Evolutionary conservation across 2,113 vertebrate genomes (phyloP).

Genomic region (Pluvialis apricaria): DNA sequence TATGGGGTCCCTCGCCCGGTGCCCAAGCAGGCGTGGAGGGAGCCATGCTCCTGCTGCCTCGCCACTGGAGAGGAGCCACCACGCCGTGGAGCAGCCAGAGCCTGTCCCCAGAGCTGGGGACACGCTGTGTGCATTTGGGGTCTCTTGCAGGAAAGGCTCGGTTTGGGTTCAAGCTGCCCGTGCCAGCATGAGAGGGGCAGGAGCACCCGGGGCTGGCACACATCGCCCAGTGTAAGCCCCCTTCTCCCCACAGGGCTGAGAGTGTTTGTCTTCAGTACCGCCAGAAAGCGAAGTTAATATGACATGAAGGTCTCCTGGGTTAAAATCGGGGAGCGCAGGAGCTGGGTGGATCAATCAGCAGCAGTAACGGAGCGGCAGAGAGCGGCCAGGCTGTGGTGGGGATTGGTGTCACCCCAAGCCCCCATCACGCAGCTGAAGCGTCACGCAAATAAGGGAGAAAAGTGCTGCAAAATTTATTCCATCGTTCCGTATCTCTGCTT

Average conservation of each 20-base stretch:
- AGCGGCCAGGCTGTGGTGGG: not conserved
- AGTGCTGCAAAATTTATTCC: not conserved
- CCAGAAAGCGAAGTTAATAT: not conserved
- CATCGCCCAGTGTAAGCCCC: not conserved
- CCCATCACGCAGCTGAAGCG: not conserved
- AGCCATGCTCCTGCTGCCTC: not conserved
- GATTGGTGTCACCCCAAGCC: not conserved
- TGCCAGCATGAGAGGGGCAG: not conserved
- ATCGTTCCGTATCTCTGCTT: slow-evolving; percentile 15
- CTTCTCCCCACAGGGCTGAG: rapidly evolving
- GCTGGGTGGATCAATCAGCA: not conserved
- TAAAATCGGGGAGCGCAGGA: not conserved
- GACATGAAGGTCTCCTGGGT: not conserved
- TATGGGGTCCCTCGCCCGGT: rapidly evolving
- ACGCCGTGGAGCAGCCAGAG: not conserved
- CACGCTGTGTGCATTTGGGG: rapidly evolving
- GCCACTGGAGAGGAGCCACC: not conserved
- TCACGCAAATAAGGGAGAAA: not conserved
- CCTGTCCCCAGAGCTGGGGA: not conserved
- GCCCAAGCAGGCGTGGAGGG: not conserved
- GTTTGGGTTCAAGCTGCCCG: not conserved
- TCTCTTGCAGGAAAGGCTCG: not conserved
- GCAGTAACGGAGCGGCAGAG: not conserved
- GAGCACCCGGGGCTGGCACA: not conserved
- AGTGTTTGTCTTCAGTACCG: not conserved